Evolutionary conservation across 2,797 vertebrate species (phyloP).

Genomic region (Podargus strigoides): DNA sequence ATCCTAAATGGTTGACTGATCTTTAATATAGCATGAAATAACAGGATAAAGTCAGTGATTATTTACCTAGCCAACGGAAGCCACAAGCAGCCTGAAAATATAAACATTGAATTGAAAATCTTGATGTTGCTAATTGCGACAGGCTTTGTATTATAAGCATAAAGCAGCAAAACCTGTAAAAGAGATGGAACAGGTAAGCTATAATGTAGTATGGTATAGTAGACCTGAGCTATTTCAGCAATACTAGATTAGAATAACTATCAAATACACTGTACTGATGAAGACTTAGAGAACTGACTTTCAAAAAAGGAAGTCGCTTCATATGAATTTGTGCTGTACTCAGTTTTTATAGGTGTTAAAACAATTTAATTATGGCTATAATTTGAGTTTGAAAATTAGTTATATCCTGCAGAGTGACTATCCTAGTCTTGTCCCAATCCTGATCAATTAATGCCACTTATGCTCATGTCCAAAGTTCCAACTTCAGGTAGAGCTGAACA

Average conservation of each 20-base stretch:
- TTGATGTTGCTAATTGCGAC: slow-evolving; percentile 39
- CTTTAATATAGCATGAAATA: slow-evolving; percentile 44
- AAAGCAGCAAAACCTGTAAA: slow-evolving; percentile 75
- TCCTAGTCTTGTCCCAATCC: not conserved
- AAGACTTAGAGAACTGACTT: not conserved
- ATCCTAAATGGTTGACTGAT: not conserved
- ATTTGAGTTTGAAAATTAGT: not conserved
- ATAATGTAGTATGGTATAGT: not conserved
- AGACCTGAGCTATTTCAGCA: not conserved
- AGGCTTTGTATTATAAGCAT: slow-evolving; percentile 70
- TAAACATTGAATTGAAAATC: not conserved
- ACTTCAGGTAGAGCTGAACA: not conserved
- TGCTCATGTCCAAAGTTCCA: not conserved
- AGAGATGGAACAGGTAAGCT: not conserved
- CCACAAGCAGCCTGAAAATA: slow-evolving; percentile 64
- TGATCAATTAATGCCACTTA: not conserved
- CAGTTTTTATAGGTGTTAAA: not conserved
- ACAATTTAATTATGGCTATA: not conserved
- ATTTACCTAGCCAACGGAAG: slow-evolving; percentile 71
- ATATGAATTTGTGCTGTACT: not conserved
- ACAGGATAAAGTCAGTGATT: slow-evolving; percentile 1
- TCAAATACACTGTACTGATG: not conserved
- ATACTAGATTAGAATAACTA: not conserved
- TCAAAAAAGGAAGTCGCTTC: not conserved
- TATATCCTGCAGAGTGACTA: not conserved